Percentiles rank a stretch among this genome's conserved stretches.
Conservation (phyloP, 2,113 vertebrate species). For the Podocnemis expansa region DNA sequence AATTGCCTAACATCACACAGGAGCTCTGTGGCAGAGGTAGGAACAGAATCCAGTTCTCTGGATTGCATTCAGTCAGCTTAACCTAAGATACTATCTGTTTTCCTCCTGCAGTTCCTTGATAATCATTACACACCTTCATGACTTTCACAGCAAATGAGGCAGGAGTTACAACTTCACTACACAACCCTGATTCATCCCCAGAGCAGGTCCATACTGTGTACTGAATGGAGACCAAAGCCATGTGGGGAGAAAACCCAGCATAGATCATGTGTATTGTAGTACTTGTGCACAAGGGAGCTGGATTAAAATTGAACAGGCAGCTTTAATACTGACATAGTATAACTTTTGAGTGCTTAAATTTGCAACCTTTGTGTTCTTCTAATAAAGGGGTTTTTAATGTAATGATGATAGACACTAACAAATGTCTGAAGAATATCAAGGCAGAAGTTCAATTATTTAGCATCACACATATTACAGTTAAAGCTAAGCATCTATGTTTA, state of each 20-base stretch:
- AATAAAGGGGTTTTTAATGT: neutral
- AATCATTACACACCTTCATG: neutral
- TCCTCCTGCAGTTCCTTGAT: neutral
- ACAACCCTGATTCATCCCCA: neutral
- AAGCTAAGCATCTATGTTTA: neutral
- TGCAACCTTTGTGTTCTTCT: neutral
- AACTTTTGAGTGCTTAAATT: neutral
- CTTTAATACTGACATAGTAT: neutral
- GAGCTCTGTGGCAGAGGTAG: neutral
- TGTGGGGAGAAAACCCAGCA: too few species aligned
- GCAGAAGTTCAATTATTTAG: neutral
- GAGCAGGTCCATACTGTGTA: neutral
- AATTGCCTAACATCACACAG: neutral
- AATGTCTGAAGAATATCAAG: neutral
- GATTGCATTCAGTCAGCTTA: rapidly evolving
- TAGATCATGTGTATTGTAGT: neutral
- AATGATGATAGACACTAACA: rapidly evolving
- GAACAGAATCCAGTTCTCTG: neutral
- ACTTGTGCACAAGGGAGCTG: neutral
- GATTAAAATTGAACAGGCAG: neutral
- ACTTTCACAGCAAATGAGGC: neutral
- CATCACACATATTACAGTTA: neutral
- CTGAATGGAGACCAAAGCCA: neutral
- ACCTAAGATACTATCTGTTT: rapidly evolving
- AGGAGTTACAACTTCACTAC: neutral